Evolutionary conservation across 1,140 invertebrate genomes (phyloP), one percentile per base, ranked within the genome.

Genomic region (Drosophila sp.): DNA sequence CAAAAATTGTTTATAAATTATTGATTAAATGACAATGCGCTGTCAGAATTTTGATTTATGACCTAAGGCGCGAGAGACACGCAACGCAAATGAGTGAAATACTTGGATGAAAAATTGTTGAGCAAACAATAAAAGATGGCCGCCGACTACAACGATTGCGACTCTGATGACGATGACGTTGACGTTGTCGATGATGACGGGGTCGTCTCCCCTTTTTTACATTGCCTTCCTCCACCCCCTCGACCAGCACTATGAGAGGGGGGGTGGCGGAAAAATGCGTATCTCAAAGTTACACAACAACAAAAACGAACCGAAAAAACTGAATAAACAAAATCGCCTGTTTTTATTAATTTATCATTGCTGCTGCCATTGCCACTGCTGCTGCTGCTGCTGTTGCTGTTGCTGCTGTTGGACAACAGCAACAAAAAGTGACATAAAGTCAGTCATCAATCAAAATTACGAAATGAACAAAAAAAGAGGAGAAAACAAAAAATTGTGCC

Each of bases 401-500:
- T 7, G 57, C 70, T 56, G 17, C 38, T 60, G 29, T 64, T 7
- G 57, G 64, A 57, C 33, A 72, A 70, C 33, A 60, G 77, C 55
- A 57, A 80, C 44, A 72, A 65, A 80, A 83, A 80, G 65, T 87
- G 87, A 86, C 87, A 89, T 87, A 78, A 61, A 84, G 83, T 82
- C 77, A 86, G 74, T 90, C 82, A 90, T 90, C 87, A 90, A 90
- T 90, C 87, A 90, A 86, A 90, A 90, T 90, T 90, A 90, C 80
- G 80, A 79, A 84, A 81, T 81, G 72, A 27, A 56, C 30, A 27
- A 55, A 32, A 30, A 23, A n/a, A 64, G n/a, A 44, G 17, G 44
- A 60, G 55, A 25, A 40, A 17, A 17, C 17, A 76, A 66, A 74
- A 80, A 87, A 75, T 60, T 64, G 84, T 62, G 47, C 61, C 80